Evolutionary conservation across 2,888 invertebrate genomes (phyloP), one percentile per base, ranked within the genome.

Genomic region (Argynnis bischoffii): DNA sequence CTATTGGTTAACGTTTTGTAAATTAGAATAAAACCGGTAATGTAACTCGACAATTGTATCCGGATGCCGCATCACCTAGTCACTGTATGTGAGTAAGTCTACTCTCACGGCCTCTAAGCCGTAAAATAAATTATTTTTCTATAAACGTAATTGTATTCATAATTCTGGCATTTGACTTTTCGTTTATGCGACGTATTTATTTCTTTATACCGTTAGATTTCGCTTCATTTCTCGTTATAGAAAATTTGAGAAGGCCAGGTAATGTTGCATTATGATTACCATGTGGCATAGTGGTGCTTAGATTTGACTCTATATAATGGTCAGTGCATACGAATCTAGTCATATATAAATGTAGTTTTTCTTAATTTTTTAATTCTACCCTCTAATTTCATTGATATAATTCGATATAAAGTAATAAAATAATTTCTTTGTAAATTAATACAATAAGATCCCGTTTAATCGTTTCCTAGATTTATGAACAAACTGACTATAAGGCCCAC

Each of bases 41-140:
- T 55, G 67, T 59, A 60, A 60, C 61, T 51, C 51, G 51, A 67
- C 70, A 70, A 67, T 70, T 67, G 61, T 64, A 70, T 50, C 67
- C 67, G 70, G 64, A 26, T 53, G 55, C 46, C 55, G 63, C 41
- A 47, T 64, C 61, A 67, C 55, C 63, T 60, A 67, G 47, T 60
- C 50, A 48, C 26, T 59, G 47, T 18, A 50, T 61, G 16, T 5
- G 50, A 41, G n/a, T 60, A 60, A 13, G 14, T 26, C 21, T n/a
- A 54, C 60, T 66, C 66, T 66, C 66, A 66, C 66, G 66, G 66
- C 60, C 66, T 66, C 48, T 50, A 35, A 54, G 59, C 60, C 54
- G 50, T 66, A 60, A 66, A 66, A 54, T 60, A 66, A 65, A 65
- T 64, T 64, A 66, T 66, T 66, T 66, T 55, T 35, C 66, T 66